Percentiles rank a stretch among this genome's conserved stretches.
These are phyloP conservation scores for Pseudomyrmex flavicornis DNA, from an alignment of 1,140 invertebrate genomes.

Conservation along the genomic window DNA sequence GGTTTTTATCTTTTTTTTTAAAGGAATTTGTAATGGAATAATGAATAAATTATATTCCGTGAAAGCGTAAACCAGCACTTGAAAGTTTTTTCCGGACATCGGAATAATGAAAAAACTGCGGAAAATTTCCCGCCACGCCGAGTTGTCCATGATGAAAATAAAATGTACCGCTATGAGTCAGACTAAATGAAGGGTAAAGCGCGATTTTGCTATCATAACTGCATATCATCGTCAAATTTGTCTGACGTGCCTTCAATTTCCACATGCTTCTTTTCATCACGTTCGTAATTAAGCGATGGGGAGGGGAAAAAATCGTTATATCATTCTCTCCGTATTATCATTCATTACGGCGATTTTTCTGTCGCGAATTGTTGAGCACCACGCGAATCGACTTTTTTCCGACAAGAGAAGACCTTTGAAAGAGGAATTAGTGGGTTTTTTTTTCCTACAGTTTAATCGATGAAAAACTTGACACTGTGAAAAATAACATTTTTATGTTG, in stretches of 20 bases:
- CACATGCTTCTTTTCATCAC: background rate
- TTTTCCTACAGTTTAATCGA: no score
- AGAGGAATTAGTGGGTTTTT: no score
- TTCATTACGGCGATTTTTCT: background rate
- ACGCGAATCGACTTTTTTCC: background rate
- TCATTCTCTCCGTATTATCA: background rate
- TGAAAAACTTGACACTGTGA: background rate
- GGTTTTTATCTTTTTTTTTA: slow-evolving; percentile 24
- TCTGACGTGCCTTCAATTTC: background rate
- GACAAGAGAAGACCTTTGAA: no score
- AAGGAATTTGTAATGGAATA: slow-evolving; percentile 53
- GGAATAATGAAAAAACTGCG: slow-evolving; percentile 51
- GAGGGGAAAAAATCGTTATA: background rate
- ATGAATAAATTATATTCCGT: slow-evolving; percentile 64
- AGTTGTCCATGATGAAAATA: slow-evolving; percentile 16
- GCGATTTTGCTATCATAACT: slow-evolving; percentile 47
- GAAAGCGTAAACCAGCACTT: slow-evolving; percentile 50
- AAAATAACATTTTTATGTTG: background rate
- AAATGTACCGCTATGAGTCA: slow-evolving; percentile 38
- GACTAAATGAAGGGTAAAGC: slow-evolving; percentile 11
- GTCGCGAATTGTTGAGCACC: background rate
- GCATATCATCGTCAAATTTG: slow-evolving; percentile 16
- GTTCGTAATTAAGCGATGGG: slow-evolving; percentile 13
- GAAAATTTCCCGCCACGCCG: slow-evolving; percentile 20
- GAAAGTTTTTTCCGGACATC: slow-evolving; percentile 41